Base-by-base conservation (phyloP, 2,888 invertebrate genomes). In the Eurytoma adleriae region DNA sequence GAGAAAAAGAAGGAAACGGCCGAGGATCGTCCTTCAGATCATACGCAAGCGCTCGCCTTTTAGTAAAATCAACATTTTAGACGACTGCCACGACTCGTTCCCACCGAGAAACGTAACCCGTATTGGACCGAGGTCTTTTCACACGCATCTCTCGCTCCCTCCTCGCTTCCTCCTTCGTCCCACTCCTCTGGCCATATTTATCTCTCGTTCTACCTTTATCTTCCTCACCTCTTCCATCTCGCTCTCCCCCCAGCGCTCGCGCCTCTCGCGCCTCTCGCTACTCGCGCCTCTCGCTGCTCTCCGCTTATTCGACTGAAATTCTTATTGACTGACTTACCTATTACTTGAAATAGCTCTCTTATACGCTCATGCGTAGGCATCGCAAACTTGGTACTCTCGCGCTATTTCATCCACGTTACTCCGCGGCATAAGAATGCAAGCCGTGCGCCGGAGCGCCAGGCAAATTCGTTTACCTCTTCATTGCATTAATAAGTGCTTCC, bases 11-110 rank as follows among this genome's bases (percentile, higher is more conserved):
- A 81, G 66, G 74, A 70, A 81, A 81, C 78, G 70, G 73, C 62
- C 40, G 74, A 64, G 77, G 72, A 77, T 73, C 59, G 80, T 80
- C 80, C 77, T 78, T 77, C 73, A 52, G 72, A 77, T 80, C 80
- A 80, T 73, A 73, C 69, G 72, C 69, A 52, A 76, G 73, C 66
- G 73, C 75, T 76, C 77, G 71, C 70, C 82, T 82, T 82, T 82
- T 82, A 82, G 82, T 79, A 82, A 82, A 82, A 82, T 82, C 82
- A 82, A 82, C 82, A 82, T 82, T 82, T 82, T 79, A 82, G 79
- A 79, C 76, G 82, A 78, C 67, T 59, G 50, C 70, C 48, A 59
- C 72, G 71, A 72, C 76, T 76, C 72, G 79, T 82, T 82, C 82
- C 82, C 82, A 82, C 79, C 79, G 50, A 64, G 77, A 73, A 70